Evolutionary conservation across 1,140 invertebrate genomes (phyloP), one percentile per base, ranked within the genome.

Genomic region (Lepeophtheirus salmonis): DNA sequence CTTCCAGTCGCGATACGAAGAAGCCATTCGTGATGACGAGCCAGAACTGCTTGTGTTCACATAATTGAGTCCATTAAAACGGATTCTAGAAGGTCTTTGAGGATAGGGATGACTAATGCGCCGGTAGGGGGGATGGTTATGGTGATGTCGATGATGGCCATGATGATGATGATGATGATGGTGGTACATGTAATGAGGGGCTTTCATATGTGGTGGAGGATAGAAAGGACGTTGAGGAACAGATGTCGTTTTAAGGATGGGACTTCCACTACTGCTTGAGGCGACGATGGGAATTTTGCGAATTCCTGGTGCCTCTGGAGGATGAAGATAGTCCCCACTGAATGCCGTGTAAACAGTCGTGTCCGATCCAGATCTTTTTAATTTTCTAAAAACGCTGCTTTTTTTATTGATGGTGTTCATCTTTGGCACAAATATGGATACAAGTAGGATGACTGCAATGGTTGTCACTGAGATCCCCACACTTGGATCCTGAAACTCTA

Each of bases 371-470:
- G 64, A 59, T 23, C 64, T 61, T 41, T 65, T 67, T 12, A 65
- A 53, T 41, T 67, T 65, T 10, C 30, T 6, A 41, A 41, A 41
- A 10, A 41, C n/a, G 6, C 30, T n/a, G 22, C 60, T 65, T 50
- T 69, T 68, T 52, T 68, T 64, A 49, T 64, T 64, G 26, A 70
- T 70, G 18, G 68, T 69, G 41, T 62, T 64, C 48, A 71, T 62
- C 63, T 71, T 71, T 10, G 70, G 70, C 23, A 68, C 61, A 52
- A 71, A 73, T 20, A 73, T 65, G 6, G 66, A 65, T 16, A 68
- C 62, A 0, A 73, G 53, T 3, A 72, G 58, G 0, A 68, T 63
- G 0, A 66, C 65, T 1, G 69, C 67, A 0, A 68, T 64, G 1
- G 66, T 25, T 6, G 71, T 61, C 18, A 71, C 63, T 3, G 66